These are phyloP conservation scores for Lithobius niger DNA, from an alignment of 1,140 invertebrate species.

Conservation along the genomic window DNA sequence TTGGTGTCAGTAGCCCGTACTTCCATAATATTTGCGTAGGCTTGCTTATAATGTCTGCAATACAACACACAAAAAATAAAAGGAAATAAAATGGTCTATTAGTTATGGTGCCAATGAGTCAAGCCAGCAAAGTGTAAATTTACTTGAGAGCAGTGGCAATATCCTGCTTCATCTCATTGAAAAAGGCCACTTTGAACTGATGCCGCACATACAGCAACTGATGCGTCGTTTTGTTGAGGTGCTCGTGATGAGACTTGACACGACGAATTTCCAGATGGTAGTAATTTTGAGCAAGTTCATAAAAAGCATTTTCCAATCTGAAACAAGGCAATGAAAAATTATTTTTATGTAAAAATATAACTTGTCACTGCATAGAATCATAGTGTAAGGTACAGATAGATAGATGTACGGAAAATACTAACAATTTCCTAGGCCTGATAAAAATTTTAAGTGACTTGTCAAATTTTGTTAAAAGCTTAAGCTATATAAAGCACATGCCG, in stretches of 20 bases:
- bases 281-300: conserved; percentile 81
- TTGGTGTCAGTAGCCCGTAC: conserved; percentile 78
- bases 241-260: conserved; percentile 76
- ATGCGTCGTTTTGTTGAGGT: conserved; percentile 81
- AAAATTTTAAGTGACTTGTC: too few species aligned
- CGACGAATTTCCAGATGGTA: conserved; percentile 78
- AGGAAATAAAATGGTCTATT: too few species aligned
- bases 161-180: conserved; percentile 87
- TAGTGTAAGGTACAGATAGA: too few species aligned
- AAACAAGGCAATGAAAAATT: too few species aligned
- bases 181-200: conserved; percentile 95
- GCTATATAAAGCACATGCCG: too few species aligned
- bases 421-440: too few species aligned
- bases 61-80: conserved; percentile 16
- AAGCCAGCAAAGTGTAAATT: conserved; percentile 21
- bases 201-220: conserved; percentile 85
- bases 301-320: conserved; percentile 81
- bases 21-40: conserved; percentile 77
- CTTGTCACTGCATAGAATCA: too few species aligned
- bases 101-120: too few species aligned
- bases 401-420: too few species aligned
- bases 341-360: too few species aligned
- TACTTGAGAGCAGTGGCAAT: conserved; percentile 74
- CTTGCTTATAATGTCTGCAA: conserved; percentile 77
- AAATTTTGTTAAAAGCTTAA: too few species aligned